These are phyloP conservation scores for Synanthedon andrenaeformis DNA, from an alignment of 2,888 invertebrate genomes.

Conservation along the genomic window DNA sequence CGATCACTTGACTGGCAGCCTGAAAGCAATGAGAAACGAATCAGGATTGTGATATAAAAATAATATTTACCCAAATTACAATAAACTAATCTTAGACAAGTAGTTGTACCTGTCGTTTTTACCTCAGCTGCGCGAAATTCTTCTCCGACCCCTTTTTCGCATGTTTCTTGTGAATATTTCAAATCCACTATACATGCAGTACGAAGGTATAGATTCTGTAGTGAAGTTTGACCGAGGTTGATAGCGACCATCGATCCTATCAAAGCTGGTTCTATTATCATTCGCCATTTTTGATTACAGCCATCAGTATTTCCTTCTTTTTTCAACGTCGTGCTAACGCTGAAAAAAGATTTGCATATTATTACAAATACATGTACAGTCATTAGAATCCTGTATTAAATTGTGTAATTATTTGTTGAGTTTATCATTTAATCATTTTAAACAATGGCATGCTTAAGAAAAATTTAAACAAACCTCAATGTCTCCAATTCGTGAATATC, in stretches of 20 bases:
- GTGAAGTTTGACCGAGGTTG: slow-evolving; percentile 73
- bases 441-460: not conserved
- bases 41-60: not conserved
- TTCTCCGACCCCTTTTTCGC: slow-evolving; percentile 66
- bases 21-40: slow-evolving; percentile 19
- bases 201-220: slow-evolving; percentile 79
- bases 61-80: no score
- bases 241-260: slow-evolving; percentile 75
- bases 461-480: slow-evolving; percentile 34
- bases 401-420: no score
- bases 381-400: not conserved
- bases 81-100: no score
- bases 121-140: slow-evolving; percentile 49
- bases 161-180: slow-evolving; percentile 70
- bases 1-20: slow-evolving; percentile 68
- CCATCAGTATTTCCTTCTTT: slow-evolving; percentile 8
- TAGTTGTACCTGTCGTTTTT: slow-evolving; percentile 5
- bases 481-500: slow-evolving; percentile 51
- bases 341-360: slow-evolving; percentile 10
- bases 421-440: no score
- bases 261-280: slow-evolving; percentile 78
- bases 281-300: slow-evolving; percentile 34
- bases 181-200: slow-evolving; percentile 82
- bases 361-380: not conserved
- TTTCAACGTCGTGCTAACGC: slow-evolving; percentile 10